Conservation (phyloP, 2,888 invertebrate genomes). For the Alviniconcha strummeri region DNA sequence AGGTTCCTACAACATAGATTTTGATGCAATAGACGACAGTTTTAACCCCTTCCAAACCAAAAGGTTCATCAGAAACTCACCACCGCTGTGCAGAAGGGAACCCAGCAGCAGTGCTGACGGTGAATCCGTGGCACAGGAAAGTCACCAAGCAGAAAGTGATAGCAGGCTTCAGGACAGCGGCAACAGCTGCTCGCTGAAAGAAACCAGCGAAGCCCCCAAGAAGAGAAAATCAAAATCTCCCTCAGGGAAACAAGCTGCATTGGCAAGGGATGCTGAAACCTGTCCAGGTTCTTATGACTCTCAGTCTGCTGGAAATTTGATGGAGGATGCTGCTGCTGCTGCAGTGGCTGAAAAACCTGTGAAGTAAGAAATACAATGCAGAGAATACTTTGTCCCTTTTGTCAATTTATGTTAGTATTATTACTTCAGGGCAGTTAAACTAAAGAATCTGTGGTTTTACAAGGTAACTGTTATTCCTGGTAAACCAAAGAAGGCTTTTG, state of each 20-base stretch:
- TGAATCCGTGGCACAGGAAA: neutral
- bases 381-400: neutral
- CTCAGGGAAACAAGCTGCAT: neutral
- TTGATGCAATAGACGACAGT: conserved; percentile 68
- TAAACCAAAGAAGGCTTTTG: too few species aligned
- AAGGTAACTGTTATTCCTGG: too few species aligned
- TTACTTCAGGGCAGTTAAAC: too few species aligned
- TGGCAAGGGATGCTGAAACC: neutral
- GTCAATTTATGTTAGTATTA: neutral
- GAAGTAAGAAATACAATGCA: neutral
- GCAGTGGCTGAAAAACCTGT: conserved; percentile 16
- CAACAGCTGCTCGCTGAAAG: neutral
- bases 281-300: neutral
- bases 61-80: conserved; percentile 54
- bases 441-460: too few species aligned
- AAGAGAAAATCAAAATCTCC: conserved; percentile 14
- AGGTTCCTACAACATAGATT: conserved; percentile 67
- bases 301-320: neutral
- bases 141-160: neutral
- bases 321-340: conserved; percentile 1
- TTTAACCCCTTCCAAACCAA: conserved; percentile 65
- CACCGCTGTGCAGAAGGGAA: conserved; percentile 38
- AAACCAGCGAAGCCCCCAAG: conserved; percentile 1
- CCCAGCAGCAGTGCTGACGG: neutral
- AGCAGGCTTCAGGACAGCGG: neutral